phyloP scores from a whole-genome alignment of 2,888 invertebrate species.

The Drosophila diplacantha region DNA sequence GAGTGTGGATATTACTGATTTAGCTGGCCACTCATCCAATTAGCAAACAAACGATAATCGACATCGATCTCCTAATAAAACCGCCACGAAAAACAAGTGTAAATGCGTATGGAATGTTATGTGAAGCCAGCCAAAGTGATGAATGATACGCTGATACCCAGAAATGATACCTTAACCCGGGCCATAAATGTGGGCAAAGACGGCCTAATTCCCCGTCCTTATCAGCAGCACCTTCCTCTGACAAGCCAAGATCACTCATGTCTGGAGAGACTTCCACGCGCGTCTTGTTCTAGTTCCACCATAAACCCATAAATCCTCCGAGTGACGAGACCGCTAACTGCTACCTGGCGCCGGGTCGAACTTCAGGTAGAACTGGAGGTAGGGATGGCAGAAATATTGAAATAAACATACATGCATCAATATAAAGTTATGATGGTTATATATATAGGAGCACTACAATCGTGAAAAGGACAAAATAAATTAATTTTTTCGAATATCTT shows the following conservation, averaged over 20 bases:
- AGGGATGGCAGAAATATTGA: not conserved
- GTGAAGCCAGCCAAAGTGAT: slow-evolving; percentile 4
- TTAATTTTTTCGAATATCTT: not conserved
- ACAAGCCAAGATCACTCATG: slow-evolving; percentile 13
- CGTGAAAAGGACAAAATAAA: not conserved
- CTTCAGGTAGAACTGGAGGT: slow-evolving; percentile 7
- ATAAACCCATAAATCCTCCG: slow-evolving; percentile 22
- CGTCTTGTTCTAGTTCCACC: slow-evolving; percentile 6
- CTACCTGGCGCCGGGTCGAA: slow-evolving; percentile 21
- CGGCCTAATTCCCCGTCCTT: slow-evolving; percentile 11
- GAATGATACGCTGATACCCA: slow-evolving; percentile 24
- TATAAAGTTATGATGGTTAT: not conserved
- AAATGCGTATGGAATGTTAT: slow-evolving; percentile 9
- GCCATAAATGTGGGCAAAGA: slow-evolving; percentile 29
- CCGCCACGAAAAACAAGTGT: slow-evolving; percentile 21
- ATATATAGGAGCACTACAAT: not conserved
- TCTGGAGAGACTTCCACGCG: not conserved
- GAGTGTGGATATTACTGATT: slow-evolving; percentile 24
- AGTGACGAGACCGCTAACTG: slow-evolving; percentile 16
- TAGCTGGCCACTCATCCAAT: slow-evolving; percentile 53
- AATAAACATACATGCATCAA: not conserved
- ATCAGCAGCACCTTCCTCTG: slow-evolving; percentile 8
- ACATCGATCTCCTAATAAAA: slow-evolving; percentile 34
- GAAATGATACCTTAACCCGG: slow-evolving; percentile 18
- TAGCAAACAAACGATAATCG: slow-evolving; percentile 54